Percentiles rank a stretch among this genome's conserved stretches.
These are phyloP conservation scores for Papilio xuthus DNA, from an alignment of 1,140 invertebrate species.

Conservation along the genomic window DNA sequence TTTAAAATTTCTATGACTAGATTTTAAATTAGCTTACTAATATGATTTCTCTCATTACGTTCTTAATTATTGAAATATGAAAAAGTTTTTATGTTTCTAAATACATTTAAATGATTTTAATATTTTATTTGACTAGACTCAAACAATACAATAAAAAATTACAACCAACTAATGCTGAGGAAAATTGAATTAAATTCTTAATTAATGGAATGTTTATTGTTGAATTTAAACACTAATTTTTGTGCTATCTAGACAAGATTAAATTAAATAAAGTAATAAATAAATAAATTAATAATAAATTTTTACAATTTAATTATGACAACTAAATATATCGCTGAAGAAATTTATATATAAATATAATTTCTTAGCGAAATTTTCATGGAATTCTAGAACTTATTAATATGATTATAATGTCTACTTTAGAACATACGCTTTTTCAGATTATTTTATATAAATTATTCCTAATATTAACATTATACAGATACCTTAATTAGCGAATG, in stretches of 20 bases:
- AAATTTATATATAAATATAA: neutral
- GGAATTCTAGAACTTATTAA: neutral
- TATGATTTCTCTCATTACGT: neutral
- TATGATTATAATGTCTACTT: constrained; percentile 55
- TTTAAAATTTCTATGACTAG: neutral
- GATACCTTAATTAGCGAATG: neutral
- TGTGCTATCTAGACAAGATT: neutral
- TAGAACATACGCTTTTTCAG: constrained; percentile 75
- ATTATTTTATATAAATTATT: constrained; percentile 34
- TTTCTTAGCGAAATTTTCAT: neutral
- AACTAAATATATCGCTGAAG: neutral
- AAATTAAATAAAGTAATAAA: neutral
- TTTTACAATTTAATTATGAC: neutral
- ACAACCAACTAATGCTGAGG: neutral
- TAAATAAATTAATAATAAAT: neutral
- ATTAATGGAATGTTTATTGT: neutral
- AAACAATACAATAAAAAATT: neutral
- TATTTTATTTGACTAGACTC: neutral
- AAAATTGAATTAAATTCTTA: neutral
- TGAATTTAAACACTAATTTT: neutral
- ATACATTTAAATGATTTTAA: neutral
- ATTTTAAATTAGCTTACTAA: neutral
- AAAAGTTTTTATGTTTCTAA: neutral
- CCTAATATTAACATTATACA: neutral
- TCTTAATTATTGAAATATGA: neutral